Base-by-base conservation (phyloP, 2,888 invertebrate genomes). In the Pseudococcus longispinus region DNA sequence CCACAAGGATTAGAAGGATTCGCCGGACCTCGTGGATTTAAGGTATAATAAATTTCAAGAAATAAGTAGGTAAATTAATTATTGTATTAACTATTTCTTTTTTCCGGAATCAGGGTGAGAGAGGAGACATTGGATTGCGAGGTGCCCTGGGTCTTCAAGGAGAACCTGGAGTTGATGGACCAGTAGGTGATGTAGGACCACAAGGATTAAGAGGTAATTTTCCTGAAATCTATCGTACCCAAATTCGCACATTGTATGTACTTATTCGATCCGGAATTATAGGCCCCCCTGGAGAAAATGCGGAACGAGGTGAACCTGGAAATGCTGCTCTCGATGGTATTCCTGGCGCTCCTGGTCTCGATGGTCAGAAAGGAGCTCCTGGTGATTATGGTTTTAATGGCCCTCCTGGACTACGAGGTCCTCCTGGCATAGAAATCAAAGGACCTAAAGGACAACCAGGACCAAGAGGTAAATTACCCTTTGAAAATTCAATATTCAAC, bases 381-480 rank as follows among this genome's bases (percentile, higher is more conserved):
- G 96, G 96, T 65, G 94, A 95, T 90, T 94, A 93, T 89, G 96
- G 96, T 51, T 89, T 90, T 37, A 93, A 94, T 89, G 96, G 96
- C n/a, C 92, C 92, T 0, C 91, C 91, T 89, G 96, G 96, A 55
- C 90, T 91, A 83, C 91, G 91, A 20, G 96, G 96, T 80, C 91
- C 91, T 20, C 92, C 93, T 29, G 95, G 96, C n/a, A 90, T 90
- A 11, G 95, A 94, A 83, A 91, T 90, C 37, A 91, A 90, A 29
- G 95, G 95, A 88, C 90, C 90, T 15, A 90, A 91, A 42, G 94
- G 96, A 23, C 88, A 89, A 13, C n/a, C 74, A 2, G 87, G 87
- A 32, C 87, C 84, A 1, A 65, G 37, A 18, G 87, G 87, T 87
- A 84, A 23, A 11, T 23, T 23, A 23, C 8, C 2, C 9, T 20